Evolutionary conservation across 2,797 vertebrate species (phyloP), one percentile per base, ranked within the genome.

Genomic region (Chelidonichthys spinosus): DNA sequence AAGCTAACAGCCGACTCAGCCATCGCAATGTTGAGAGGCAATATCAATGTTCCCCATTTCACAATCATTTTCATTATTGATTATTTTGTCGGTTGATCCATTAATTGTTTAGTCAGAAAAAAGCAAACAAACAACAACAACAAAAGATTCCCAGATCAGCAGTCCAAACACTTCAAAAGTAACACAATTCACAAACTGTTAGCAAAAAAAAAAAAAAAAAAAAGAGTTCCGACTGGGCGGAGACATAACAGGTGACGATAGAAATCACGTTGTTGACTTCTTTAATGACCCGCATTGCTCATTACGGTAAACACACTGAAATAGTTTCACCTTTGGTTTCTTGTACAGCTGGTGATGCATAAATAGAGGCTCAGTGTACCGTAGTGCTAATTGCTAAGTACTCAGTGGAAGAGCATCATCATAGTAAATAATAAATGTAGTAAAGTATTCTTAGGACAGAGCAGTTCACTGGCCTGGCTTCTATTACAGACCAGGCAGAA

Each of bases 391-490:
- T 69, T 86, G 72, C 65, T 68, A 74, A 82, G 66, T 82, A 71
- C 46, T 74, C 36, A 36, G 36, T 33, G 52, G 40, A 52, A 79
- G 47, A 76, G 65, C 65, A 36, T 63, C 58, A 18, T 73, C 56
- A 55, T 47, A 42, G 69, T 86, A 72, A 82, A 85, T 84, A 76
- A 81, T 72, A 63, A 69, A 84, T 76, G 53, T 47, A 10, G 35
- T 60, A 35, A 82, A 72, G 64, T 64, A 43, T 63, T 74, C 64
- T 82, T 49, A 40, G 74, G 18, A 73, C 78, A 69, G 61, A 72
- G 40, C 18, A 60, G 58, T 53, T 81, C 74, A 59, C 50, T 71
- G 74, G 77, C 67, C 82, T 80, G 64, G 7, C 69, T 78, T 78
- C 69, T 74, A 62, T 84, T 79, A 84, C 73, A 71, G 68, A 84